Base-by-base conservation (phyloP, 1,140 invertebrate species). In the Drosophila triauraria region DNA sequence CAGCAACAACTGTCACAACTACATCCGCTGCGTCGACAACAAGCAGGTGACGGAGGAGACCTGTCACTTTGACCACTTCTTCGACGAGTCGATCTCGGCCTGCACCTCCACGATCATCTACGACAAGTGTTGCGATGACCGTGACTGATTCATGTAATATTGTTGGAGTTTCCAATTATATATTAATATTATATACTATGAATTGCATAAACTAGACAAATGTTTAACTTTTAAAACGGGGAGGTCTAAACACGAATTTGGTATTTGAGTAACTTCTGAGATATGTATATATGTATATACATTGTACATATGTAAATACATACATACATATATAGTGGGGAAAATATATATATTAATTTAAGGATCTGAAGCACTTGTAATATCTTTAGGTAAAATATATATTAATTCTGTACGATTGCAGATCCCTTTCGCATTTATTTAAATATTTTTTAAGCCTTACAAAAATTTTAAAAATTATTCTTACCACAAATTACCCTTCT, bases 1-100 rank as follows among this genome's bases (percentile, higher is more conserved):
- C 51, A 65, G 20, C 10, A 88, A 91, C 40, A 58, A 92, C 23
- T 92, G 91, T 27, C 91, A 88, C 51, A 88, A 86, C 53, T 92
- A 53, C 44, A 76, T 88, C 43, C 25, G 53, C 2, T 92, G 91
- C 30, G 67, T 51, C 20, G 48, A 92, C 62, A 67, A 59, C n/a
- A 42, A 78, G 0, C 30, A 61, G n/a, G 61, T 76, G 9, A 48
- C 10, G 13, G 71, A 91, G 43, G 17, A 17, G 2, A 78, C 71
- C 4, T 91, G 91, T 30, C 58, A 72, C 30, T 76, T 72, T 25
- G 87, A 92, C 48, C 64, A 80, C 44, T 92, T 92, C 56, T 92
- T 92, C 25, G 77, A 92, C 60, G 87, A 91, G 67, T 10, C 44
- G 7, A 43, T 60, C 23, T 78, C 83, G 43, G 74, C 60, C 6